Evolutionary conservation across 2,888 invertebrate genomes (phyloP).

Genomic region (Tromatobia lineatoria): DNA sequence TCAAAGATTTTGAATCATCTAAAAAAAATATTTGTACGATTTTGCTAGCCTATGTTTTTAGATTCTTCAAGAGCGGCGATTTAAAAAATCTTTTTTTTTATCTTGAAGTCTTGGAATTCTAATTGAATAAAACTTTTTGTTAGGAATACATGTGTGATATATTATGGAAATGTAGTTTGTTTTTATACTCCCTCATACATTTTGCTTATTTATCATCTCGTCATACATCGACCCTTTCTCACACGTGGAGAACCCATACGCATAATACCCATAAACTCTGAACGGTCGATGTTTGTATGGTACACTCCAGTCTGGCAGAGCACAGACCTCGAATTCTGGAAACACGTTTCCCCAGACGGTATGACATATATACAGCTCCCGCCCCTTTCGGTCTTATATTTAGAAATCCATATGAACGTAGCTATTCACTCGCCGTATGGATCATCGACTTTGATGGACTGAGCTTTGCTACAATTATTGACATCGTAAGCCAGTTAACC

Average conservation of each 20-base stretch:
- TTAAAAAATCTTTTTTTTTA: no score
- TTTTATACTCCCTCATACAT: background rate
- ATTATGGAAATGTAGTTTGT: background rate
- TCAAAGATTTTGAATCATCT: no score
- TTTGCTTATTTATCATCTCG: conserved; percentile 29
- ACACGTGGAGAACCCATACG: background rate
- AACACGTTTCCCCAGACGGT: conserved; percentile 37
- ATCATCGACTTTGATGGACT: conserved; percentile 41
- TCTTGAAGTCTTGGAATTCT: no score
- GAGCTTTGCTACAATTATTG: conserved; percentile 55
- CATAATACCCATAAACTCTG: background rate
- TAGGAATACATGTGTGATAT: background rate
- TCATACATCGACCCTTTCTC: background rate
- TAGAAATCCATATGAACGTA: conserved; percentile 54
- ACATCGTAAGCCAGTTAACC: conserved; percentile 39
- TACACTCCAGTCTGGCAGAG: background rate
- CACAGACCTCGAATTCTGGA: conserved; percentile 13
- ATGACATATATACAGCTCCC: conserved; percentile 1
- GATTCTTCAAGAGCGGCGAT: no score
- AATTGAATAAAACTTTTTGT: background rate
- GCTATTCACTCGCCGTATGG: conserved; percentile 27
- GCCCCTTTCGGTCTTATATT: conserved; percentile 48
- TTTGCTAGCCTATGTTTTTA: no score
- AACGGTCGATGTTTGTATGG: background rate
- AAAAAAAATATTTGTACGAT: no score